phyloP scores from a whole-genome alignment of 2,888 invertebrate species.

The Cerastis leucographa region DNA sequence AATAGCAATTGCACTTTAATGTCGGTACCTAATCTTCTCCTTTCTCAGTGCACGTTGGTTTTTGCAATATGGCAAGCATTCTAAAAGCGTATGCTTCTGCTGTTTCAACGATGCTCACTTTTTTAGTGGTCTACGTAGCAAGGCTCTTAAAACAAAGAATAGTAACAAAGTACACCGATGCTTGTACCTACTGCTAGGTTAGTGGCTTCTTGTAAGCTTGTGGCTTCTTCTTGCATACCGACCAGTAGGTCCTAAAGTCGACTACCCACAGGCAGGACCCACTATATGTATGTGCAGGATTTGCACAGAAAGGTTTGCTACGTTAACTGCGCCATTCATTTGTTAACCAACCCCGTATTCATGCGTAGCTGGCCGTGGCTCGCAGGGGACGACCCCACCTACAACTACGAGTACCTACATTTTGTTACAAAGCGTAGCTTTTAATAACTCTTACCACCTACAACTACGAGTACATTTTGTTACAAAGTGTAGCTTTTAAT shows the following conservation, averaged over 20 bases:
- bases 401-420: no score
- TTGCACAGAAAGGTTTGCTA: background rate
- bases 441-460: no score
- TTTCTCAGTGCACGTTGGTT: background rate
- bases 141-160: background rate
- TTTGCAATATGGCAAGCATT: background rate
- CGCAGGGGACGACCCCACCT: background rate
- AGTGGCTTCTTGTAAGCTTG: background rate
- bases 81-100: constrained; percentile 21
- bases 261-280: background rate
- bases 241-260: background rate
- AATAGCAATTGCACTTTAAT: background rate
- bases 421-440: background rate
- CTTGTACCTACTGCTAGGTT: background rate
- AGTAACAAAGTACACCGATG: background rate
- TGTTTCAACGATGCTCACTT: background rate
- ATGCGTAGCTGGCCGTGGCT: background rate
- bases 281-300: background rate
- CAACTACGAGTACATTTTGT: no score
- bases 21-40: background rate
- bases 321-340: background rate
- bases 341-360: background rate
- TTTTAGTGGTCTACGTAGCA: background rate
- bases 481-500: no score
- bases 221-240: background rate